phyloP scores from a whole-genome alignment of 2,888 invertebrate species.

The Agrochola circellaris region DNA sequence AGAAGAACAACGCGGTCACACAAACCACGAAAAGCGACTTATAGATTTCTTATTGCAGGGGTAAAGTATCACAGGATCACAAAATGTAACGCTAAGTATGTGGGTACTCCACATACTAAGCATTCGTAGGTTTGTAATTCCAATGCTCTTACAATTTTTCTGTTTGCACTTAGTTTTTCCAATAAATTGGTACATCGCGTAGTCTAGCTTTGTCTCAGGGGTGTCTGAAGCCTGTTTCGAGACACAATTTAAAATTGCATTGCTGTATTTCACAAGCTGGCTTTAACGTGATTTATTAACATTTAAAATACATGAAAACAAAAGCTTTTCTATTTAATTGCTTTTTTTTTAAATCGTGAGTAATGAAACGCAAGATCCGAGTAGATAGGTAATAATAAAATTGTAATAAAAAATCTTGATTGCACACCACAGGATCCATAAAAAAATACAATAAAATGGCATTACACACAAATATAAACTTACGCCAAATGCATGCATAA shows the following conservation, averaged over 20 bases:
- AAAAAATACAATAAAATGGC: too few relatives aligned
- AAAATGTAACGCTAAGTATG: too few relatives aligned
- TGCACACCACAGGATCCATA: too few relatives aligned
- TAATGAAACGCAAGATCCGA: neutral
- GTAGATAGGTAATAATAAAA: neutral
- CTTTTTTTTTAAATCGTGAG: neutral
- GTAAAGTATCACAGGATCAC: neutral
- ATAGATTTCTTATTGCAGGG: neutral
- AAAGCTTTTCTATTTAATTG: constrained; percentile 1
- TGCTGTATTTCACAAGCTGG: constrained; percentile 2
- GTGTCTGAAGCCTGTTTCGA: neutral
- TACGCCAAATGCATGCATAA: too few relatives aligned
- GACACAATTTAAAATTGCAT: neutral
- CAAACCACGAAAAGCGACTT: too few relatives aligned
- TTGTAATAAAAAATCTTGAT: too few relatives aligned
- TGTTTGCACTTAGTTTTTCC: neutral
- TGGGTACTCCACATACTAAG: neutral
- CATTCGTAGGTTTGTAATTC: neutral
- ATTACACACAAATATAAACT: too few relatives aligned
- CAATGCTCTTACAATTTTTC: neutral
- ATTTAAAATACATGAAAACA: constrained; percentile 18
- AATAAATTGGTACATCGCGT: neutral
- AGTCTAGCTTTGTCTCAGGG: neutral
- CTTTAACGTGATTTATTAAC: constrained; percentile 14
- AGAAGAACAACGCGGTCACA: too few relatives aligned